Conservation (phyloP, 2,888 invertebrate genomes). For the Cancer borealis region DNA sequence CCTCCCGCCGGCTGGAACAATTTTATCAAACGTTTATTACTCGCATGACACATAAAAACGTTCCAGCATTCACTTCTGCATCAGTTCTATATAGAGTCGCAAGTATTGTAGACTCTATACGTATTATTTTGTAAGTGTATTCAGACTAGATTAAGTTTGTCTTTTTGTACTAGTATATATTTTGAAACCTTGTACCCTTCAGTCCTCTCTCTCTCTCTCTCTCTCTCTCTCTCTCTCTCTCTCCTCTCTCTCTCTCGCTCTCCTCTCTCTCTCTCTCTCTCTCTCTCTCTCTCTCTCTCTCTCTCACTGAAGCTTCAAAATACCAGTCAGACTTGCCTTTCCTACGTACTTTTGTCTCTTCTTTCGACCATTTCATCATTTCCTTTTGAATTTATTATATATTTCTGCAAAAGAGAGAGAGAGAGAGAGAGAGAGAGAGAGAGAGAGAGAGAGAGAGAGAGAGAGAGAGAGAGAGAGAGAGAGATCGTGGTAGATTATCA, state of each 20-base stretch:
- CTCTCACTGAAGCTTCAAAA: not conserved
- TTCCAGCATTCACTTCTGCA: too few species aligned
- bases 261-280: not conserved
- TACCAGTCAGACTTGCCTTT: not conserved
- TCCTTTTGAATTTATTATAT: too few species aligned
- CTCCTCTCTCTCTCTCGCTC: constrained; percentile 50
- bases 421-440: not conserved
- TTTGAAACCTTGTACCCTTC: too few species aligned
- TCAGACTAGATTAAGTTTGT: too few species aligned
- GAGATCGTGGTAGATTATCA: not conserved
- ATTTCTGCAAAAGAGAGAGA: not conserved
- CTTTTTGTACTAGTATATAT: too few species aligned
- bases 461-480: not conserved
- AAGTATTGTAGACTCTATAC: too few species aligned
- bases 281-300: constrained; percentile 17
- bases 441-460: constrained; percentile 1
- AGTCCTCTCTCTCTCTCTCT: not conserved
- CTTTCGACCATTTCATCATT: not conserved
- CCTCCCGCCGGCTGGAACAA: too few species aligned
- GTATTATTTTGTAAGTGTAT: too few species aligned
- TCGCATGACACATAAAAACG: too few species aligned
- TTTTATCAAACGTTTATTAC: too few species aligned
- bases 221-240: constrained; percentile 38
- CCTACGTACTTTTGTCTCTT: not conserved
- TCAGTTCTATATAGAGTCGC: too few species aligned